A percentile compares a stretch with the other conserved stretches of the same genome.
These are phyloP conservation scores for Malacoraja senta DNA, from an alignment of 2,797 vertebrate species.

Conservation along the genomic window DNA sequence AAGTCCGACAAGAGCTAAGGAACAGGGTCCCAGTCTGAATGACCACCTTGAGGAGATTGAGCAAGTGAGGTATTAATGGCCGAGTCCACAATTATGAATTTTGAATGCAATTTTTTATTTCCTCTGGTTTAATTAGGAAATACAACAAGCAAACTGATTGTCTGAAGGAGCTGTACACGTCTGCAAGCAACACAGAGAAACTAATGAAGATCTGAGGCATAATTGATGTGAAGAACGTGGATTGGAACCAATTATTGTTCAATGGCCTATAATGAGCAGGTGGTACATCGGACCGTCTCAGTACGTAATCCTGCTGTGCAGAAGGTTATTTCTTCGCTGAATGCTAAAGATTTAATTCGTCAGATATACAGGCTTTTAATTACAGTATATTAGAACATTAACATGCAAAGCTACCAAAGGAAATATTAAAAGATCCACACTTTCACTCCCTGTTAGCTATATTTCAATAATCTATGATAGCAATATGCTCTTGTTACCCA, in stretches of 20 bases:
- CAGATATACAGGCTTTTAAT: conserved; percentile 32
- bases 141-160: conserved; percentile 8
- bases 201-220: conserved; percentile 21
- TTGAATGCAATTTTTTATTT: background rate
- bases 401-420: background rate
- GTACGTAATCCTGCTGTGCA: background rate
- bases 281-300: background rate
- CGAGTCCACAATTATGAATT: background rate
- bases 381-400: conserved; percentile 19
- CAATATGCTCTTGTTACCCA: background rate
- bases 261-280: conserved; percentile 30
- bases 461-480: conserved; percentile 2
- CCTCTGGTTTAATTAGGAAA: conserved; percentile 3
- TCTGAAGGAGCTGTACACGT: background rate
- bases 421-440: background rate
- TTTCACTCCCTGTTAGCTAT: background rate
- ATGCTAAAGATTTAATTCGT: conserved; percentile 27
- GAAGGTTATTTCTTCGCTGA: conserved; percentile 17
- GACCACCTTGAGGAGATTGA: background rate
- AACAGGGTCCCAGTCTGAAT: background rate
- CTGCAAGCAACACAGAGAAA: conserved; percentile 25
- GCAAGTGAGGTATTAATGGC: no score
- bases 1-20: background rate
- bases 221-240: conserved; percentile 15
- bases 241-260: conserved; percentile 23